A percentile compares a stretch with the other conserved stretches of the same genome.
Evolutionary conservation across 2,113 vertebrate genomes (phyloP).

Genomic region (Hirundichthys speculiger): DNA sequence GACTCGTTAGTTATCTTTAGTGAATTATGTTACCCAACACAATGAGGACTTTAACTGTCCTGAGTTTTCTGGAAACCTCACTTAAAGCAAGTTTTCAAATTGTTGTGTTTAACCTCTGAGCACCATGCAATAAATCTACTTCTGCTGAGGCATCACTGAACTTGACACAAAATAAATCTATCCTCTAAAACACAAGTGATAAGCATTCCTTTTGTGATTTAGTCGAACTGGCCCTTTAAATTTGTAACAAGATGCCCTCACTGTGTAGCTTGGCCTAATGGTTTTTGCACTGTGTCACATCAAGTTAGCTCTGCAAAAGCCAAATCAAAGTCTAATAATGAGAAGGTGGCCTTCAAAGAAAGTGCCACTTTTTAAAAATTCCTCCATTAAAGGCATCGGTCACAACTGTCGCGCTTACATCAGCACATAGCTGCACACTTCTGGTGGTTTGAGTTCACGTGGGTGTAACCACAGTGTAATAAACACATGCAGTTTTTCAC

Average conservation of each 20-base stretch:
- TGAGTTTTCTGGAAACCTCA: no score
- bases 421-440: conserved; percentile 33
- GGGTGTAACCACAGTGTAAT: conserved; percentile 32
- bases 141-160: no score
- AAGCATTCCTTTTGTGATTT: neutral
- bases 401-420: conserved; percentile 57
- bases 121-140: no score
- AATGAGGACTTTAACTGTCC: no score
- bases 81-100: neutral
- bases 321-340: conserved; percentile 65
- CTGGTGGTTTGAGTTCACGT: conserved; percentile 21
- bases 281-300: conserved; percentile 41
- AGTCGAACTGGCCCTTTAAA: conserved; percentile 7
- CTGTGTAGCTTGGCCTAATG: conserved; percentile 27
- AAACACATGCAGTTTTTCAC: conserved; percentile 42
- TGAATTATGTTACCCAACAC: no score
- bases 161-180: neutral
- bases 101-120: no score
- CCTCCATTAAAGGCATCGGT: conserved; percentile 60
- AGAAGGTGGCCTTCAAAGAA: conserved; percentile 60
- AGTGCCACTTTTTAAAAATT: conserved; percentile 69
- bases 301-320: conserved; percentile 53
- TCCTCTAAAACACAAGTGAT: no score
- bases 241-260: conserved; percentile 21
- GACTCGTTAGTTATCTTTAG: no score